Evolutionary conservation across 2,888 invertebrate genomes (phyloP).

Genomic region (Andrena hattorfiana): DNA sequence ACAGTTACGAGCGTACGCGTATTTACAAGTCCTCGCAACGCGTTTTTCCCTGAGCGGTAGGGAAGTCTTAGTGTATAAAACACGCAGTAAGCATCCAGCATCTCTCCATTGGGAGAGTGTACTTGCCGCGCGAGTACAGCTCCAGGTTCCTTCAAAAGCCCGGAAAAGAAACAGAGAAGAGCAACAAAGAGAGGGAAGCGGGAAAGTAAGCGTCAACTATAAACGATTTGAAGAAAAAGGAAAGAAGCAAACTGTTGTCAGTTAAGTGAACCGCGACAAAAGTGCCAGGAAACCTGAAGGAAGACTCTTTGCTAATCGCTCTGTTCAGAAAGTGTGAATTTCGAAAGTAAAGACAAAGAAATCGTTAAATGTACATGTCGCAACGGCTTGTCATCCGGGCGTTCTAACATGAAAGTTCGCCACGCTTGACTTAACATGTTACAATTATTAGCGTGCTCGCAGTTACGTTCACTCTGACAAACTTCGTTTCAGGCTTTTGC

Average conservation of each 20-base stretch:
- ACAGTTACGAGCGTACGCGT: not conserved
- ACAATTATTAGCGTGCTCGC: not conserved
- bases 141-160: slow-evolving; percentile 18
- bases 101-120: slow-evolving; percentile 72
- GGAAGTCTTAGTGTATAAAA: slow-evolving; percentile 76
- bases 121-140: slow-evolving; percentile 41
- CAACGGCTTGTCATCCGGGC: slow-evolving; percentile 28
- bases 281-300: slow-evolving; percentile 6
- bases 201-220: not conserved
- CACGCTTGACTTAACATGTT: not conserved
- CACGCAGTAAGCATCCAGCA: slow-evolving; percentile 75
- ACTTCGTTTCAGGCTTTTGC: slow-evolving; percentile 11
- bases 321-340: slow-evolving; percentile 77
- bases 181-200: not conserved
- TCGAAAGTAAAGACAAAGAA: slow-evolving; percentile 65
- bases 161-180: not conserved
- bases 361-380: slow-evolving; percentile 29
- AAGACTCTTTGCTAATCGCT: slow-evolving; percentile 35
- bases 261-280: not conserved
- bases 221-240: not conserved
- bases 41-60: slow-evolving; percentile 72
- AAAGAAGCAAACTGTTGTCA: not conserved
- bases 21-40: slow-evolving; percentile 30
- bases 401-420: slow-evolving; percentile 36
- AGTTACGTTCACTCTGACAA: not conserved